Percentiles rank a stretch among this genome's conserved stretches.
These are phyloP conservation scores for Drosophila kokeensis DNA, from an alignment of 2,888 invertebrate species.

Conservation along the genomic window DNA sequence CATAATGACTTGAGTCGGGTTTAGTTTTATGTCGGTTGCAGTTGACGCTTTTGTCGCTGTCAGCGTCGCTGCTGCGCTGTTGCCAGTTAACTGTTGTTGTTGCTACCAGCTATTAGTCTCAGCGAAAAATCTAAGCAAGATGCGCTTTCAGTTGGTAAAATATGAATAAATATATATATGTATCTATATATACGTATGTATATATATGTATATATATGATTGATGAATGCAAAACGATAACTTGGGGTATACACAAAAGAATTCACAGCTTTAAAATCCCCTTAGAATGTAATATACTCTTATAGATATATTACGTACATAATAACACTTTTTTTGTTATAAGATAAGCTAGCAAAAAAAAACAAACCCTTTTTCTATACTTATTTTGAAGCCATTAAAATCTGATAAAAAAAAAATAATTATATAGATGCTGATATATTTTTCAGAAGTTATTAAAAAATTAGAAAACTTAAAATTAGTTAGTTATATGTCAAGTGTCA, in stretches of 20 bases:
- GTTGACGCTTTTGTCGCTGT: slow-evolving; percentile 47
- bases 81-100: slow-evolving; percentile 28
- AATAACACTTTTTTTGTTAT: neutral
- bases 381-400: neutral
- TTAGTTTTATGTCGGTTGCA: slow-evolving; percentile 75
- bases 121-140: slow-evolving; percentile 34
- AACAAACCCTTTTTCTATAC: neutral
- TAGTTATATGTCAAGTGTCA: neutral
- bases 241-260: neutral
- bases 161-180: neutral
- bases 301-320: neutral
- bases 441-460: neutral
- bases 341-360: neutral
- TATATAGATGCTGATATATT: neutral
- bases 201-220: neutral
- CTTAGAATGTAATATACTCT: neutral
- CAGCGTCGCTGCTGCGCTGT: slow-evolving; percentile 28
- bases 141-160: slow-evolving; percentile 18
- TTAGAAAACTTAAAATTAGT: neutral
- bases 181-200: neutral
- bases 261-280: neutral
- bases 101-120: slow-evolving; percentile 6
- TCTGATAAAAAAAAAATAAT: neutral
- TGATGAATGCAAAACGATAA: neutral
- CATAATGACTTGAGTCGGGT: slow-evolving; percentile 79